Conservation (phyloP, 2,797 vertebrate genomes). For the Phylloscopus collybita region DNA sequence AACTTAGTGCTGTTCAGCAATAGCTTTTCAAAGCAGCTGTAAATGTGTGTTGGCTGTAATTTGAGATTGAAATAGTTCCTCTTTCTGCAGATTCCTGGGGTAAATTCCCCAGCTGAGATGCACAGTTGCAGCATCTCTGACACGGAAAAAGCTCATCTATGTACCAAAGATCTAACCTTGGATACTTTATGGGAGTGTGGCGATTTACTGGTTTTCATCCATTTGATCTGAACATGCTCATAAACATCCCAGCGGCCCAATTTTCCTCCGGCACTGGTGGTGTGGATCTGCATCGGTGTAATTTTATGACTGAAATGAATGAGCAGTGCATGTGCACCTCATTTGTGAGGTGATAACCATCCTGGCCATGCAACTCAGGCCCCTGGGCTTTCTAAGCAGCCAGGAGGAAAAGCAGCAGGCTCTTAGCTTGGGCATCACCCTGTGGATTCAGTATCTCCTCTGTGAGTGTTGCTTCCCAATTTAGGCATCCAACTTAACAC, state of each 20-base stretch:
- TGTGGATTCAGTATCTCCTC: not conserved
- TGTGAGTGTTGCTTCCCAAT: not conserved
- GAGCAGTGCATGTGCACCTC: not conserved
- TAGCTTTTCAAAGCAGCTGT: not conserved
- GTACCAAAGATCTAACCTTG: not conserved
- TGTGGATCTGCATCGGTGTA: not conserved
- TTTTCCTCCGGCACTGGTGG: not conserved
- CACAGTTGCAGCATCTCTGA: not conserved
- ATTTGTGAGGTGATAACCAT: not conserved
- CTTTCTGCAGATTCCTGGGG: not conserved
- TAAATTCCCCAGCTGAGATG: not conserved
- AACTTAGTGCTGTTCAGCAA: not conserved
- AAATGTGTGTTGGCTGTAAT: not conserved
- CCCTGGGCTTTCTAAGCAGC: not conserved
- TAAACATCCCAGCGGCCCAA: not conserved
- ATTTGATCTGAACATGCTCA: not conserved
- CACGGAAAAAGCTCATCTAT: not conserved
- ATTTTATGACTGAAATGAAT: not conserved
- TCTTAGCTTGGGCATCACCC: not conserved
- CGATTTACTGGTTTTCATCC: conserved; percentile 20
- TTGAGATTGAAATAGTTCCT: not conserved
- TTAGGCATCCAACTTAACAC: not conserved
- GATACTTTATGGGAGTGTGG: not conserved
- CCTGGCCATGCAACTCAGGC: not conserved
- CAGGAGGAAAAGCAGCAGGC: not conserved